Evolutionary conservation across 2,888 invertebrate genomes (phyloP).

Genomic region (Bibio marci): DNA sequence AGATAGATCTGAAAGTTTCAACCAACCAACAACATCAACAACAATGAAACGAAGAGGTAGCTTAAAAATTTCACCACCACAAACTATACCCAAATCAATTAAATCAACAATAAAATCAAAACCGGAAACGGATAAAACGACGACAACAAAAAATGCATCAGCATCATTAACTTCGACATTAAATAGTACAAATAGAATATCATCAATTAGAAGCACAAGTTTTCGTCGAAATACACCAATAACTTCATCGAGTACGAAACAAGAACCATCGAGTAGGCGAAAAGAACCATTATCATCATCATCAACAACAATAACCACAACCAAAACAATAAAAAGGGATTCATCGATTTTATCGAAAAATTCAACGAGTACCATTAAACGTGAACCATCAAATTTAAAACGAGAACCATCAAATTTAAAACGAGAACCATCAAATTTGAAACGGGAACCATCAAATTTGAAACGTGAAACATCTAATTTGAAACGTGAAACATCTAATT

Average conservation of each 20-base stretch:
- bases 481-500: slow-evolving; percentile 3
- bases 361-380: slow-evolving; percentile 10
- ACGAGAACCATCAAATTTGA: slow-evolving; percentile 8
- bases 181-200: neutral
- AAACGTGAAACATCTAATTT: slow-evolving; percentile 7
- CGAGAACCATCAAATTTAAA: slow-evolving; percentile 10
- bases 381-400: slow-evolving; percentile 17
- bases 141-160: neutral
- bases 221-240: too few relatives aligned
- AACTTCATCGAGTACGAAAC: neutral
- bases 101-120: neutral
- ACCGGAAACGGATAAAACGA: neutral
- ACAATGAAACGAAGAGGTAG: neutral
- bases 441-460: slow-evolving; percentile 9
- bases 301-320: too few relatives aligned
- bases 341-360: neutral
- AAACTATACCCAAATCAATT: neutral
- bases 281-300: too few relatives aligned
- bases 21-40: neutral
- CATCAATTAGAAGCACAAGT: neutral
- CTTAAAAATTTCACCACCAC: too few relatives aligned
- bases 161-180: neutral
- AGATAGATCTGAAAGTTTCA: slow-evolving; percentile 1
- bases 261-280: slow-evolving; percentile 1
- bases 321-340: neutral